Conservation (phyloP, 2,797 vertebrate genomes). For the Premnoplex brunnescens region DNA sequence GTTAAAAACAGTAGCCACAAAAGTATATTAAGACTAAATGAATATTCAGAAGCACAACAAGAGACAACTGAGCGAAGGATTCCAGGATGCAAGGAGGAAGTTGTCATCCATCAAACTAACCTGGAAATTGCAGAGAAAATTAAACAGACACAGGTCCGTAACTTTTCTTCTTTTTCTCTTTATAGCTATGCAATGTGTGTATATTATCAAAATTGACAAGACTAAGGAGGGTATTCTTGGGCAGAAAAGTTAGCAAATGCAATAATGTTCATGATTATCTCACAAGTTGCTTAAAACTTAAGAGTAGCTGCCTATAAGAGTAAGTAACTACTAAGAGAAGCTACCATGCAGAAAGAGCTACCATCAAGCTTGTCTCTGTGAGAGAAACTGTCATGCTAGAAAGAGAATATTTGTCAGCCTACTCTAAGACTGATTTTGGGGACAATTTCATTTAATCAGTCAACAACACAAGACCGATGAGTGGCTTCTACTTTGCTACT, state of each 20-base stretch:
- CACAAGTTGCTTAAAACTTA: neutral
- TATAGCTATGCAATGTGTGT: neutral
- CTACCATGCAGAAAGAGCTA: neutral
- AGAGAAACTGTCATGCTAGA: neutral
- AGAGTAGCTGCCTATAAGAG: neutral
- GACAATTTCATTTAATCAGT: neutral
- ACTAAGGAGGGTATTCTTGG: neutral
- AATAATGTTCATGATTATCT: neutral
- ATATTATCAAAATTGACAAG: neutral
- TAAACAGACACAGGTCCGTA: neutral
- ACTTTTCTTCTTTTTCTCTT: neutral
- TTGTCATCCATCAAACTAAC: neutral
- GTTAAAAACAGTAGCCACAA: neutral
- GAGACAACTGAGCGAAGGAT: neutral
- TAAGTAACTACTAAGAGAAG: neutral
- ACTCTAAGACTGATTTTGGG: neutral
- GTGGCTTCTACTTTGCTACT: neutral
- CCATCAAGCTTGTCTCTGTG: neutral
- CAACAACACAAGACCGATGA: neutral
- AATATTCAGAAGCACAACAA: neutral
- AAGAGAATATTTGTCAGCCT: neutral
- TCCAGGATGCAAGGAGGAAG: neutral
- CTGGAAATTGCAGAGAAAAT: neutral
- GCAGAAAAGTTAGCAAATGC: neutral
- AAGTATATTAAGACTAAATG: neutral